These are phyloP conservation scores for Notolepis coatsorum DNA, from an alignment of 2,797 vertebrate species.

Conservation along the genomic window DNA sequence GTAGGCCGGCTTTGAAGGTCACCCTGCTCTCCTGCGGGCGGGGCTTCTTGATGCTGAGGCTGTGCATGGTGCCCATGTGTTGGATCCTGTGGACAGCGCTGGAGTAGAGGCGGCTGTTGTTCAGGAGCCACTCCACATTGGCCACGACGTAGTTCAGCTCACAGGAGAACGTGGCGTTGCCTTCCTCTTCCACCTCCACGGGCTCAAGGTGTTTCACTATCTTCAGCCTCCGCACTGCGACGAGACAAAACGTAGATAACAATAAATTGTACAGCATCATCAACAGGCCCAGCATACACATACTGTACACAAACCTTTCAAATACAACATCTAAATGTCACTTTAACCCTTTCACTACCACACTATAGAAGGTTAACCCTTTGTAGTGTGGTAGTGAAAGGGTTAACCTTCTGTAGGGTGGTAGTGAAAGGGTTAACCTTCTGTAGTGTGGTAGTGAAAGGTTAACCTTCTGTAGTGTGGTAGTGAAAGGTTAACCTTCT, in stretches of 20 bases:
- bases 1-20: constrained; percentile 82
- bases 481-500: no score
- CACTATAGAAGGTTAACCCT: no score
- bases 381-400: no score
- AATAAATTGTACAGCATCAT: not conserved
- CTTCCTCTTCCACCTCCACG: constrained; percentile 85
- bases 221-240: constrained; percentile 83
- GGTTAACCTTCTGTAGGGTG: no score
- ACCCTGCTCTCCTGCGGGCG: constrained; percentile 85
- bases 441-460: no score
- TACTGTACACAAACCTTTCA: no score
- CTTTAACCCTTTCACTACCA: no score
- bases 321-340: no score
- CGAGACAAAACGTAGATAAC: constrained; percentile 3
- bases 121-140: constrained; percentile 93
- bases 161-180: constrained; percentile 86
- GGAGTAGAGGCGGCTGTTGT: constrained; percentile 83
- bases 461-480: no score
- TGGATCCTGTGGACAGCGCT: constrained; percentile 88
- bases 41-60: constrained; percentile 85
- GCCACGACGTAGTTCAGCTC: constrained; percentile 92
- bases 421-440: no score
- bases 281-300: not conserved
- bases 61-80: constrained; percentile 86
- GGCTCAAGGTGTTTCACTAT: constrained; percentile 86